These are phyloP conservation scores for Coregonus ussuriensis DNA, from an alignment of 2,797 vertebrate species.

Conservation along the genomic window DNA sequence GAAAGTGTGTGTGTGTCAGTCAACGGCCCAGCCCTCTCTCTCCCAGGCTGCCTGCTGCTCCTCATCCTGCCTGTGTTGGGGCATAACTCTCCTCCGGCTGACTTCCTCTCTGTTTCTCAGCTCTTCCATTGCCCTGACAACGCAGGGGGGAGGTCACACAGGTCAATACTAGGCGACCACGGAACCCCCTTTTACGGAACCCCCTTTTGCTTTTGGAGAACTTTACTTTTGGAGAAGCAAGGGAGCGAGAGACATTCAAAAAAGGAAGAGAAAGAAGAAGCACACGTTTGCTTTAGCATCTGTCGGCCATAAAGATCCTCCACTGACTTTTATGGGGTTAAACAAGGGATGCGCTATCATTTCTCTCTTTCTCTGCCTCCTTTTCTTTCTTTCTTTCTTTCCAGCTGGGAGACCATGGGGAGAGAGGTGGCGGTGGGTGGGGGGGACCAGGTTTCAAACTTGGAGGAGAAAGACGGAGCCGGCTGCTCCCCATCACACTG, in stretches of 20 bases:
- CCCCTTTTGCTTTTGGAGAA: constrained; percentile 31
- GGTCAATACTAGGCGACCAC: constrained; percentile 49
- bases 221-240: constrained; percentile 26
- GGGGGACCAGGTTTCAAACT: constrained; percentile 41
- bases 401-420: neutral
- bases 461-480: constrained; percentile 58
- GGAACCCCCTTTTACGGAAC: constrained; percentile 54
- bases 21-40: constrained; percentile 15
- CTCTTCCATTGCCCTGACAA: constrained; percentile 70
- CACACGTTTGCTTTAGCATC: constrained; percentile 74
- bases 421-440: constrained; percentile 60
- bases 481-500: constrained; percentile 55
- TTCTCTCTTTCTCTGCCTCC: constrained; percentile 40
- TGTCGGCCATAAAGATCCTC: constrained; percentile 77
- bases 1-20: neutral
- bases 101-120: constrained; percentile 69
- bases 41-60: constrained; percentile 33
- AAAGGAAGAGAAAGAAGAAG: constrained; percentile 12
- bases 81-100: constrained; percentile 65
- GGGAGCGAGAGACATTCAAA: constrained; percentile 33
- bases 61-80: constrained; percentile 49
- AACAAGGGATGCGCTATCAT: constrained; percentile 67
- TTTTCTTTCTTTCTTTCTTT: constrained; percentile 7
- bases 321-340: constrained; percentile 76
- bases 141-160: constrained; percentile 68